Percentiles rank a stretch among this genome's conserved stretches.
phyloP scores from a whole-genome alignment of 2,888 invertebrate genomes.

The Phlogophora meticulosa region DNA sequence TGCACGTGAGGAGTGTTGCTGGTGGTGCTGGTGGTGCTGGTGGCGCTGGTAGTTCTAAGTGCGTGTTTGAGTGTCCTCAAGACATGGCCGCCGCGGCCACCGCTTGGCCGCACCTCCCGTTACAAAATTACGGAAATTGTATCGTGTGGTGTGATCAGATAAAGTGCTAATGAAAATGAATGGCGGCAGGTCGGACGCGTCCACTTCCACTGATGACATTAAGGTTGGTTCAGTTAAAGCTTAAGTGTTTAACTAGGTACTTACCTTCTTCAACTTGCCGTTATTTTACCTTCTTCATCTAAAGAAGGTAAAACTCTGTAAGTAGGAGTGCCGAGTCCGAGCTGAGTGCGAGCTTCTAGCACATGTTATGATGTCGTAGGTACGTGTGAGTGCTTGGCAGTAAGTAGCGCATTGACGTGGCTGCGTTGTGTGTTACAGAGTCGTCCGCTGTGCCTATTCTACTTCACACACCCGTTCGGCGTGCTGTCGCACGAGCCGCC shows the following conservation, averaged over 20 bases:
- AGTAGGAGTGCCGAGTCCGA: background rate
- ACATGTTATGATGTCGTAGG: background rate
- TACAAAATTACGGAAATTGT: background rate
- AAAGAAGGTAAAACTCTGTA: background rate
- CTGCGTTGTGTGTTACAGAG: constrained; percentile 70
- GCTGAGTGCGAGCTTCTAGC: background rate
- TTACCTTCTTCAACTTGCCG: background rate
- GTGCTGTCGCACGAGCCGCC: constrained; percentile 89
- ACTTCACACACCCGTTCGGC: constrained; percentile 91
- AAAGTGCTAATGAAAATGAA: constrained; percentile 72
- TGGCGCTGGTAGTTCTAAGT: background rate
- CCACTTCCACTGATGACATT: constrained; percentile 88
- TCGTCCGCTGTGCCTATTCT: constrained; percentile 90
- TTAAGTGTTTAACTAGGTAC: too few relatives aligned
- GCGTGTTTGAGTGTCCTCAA: background rate
- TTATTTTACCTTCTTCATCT: background rate
- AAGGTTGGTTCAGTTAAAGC: constrained; percentile 73
- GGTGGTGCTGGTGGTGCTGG: background rate
- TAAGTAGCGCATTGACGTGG: background rate
- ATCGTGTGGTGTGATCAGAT: constrained; percentile 21
- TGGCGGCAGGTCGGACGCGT: constrained; percentile 83
- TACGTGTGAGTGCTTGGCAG: too few relatives aligned
- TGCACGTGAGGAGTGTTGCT: background rate
- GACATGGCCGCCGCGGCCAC: constrained; percentile 39
- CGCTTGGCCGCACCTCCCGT: constrained; percentile 1